Base-by-base conservation (phyloP, 2,113 vertebrate species). In the Acanthisitta chloris region DNA sequence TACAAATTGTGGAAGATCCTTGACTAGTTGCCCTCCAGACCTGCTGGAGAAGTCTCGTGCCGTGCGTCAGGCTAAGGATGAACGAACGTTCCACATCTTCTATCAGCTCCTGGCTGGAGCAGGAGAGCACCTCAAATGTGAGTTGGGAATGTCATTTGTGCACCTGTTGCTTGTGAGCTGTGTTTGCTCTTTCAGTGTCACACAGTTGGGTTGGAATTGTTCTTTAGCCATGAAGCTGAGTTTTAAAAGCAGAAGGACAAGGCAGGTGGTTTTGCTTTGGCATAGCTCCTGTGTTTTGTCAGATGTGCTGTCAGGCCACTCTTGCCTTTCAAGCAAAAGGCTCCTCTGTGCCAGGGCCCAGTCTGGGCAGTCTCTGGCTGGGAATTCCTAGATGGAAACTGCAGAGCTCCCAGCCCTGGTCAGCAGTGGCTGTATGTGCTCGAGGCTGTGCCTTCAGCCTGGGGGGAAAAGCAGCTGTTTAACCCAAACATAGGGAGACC, bases 21-120 rank as follows among this genome's bases (percentile, higher is more conserved):
- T 99, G 97, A 99, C 98, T 61, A 4, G n/a, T 10, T 74, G 29
- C 51, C 36, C 81, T 61, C 96, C 97, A 99, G 99, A 99, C 96
- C 88, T 99, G 96, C 94, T 99, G 95, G 99, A 99, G 96, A 99
- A 99, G 95, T 99, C 99, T 74, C 98, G 99, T 12, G 99, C 99
- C 40, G 99, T 99, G 61, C 99, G 99, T 36, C 99, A 99, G 97
- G 99, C 99, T 95, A 99, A 99, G 98, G 99, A 99, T 65, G 99
- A 99, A 74, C 96, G 99, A 29, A 99, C 99, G 8, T 99, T 99
- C 96, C 99, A 99, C 76, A 98, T 99, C 95, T 99, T 99, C 97
- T 99, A 99, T 87, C 99, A 99, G 84, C 97, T 99, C 20, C 96
- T 99, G 29, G 98, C 99, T 36, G 99, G 99, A 61, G 99, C 99